Conservation (phyloP, 2,888 invertebrate species). For the Stenodema calcarata region DNA sequence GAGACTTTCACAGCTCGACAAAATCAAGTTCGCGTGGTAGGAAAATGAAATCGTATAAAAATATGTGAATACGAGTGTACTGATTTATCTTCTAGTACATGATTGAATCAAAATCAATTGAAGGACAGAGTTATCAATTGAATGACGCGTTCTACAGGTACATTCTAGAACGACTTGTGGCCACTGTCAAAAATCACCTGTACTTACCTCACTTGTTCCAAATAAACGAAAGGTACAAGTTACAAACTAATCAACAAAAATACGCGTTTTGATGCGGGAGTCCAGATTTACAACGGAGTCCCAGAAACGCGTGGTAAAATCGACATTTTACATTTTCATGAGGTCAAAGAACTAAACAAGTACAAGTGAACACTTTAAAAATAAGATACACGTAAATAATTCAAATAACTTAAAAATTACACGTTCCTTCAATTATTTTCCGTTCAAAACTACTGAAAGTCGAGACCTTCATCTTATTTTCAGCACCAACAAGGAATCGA, state of each 20-base stretch:
- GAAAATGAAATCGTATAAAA: constrained; percentile 15
- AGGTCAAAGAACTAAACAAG: neutral
- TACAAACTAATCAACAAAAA: neutral
- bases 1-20: neutral
- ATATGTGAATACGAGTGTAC: constrained; percentile 35
- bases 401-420: neutral
- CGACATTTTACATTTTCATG: neutral
- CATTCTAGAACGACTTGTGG: neutral
- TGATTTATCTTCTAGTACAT: neutral
- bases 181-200: too few relatives aligned
- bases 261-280: neutral
- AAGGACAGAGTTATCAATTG: neutral
- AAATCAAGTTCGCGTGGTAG: neutral
- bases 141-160: neutral
- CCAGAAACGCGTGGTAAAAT: neutral
- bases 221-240: neutral
- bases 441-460: neutral
- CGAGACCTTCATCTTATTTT: neutral
- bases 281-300: neutral
- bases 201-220: neutral
- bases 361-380: neutral
- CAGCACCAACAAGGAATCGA: neutral
- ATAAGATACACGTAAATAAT: neutral
- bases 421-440: neutral
- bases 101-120: neutral